phyloP scores from a whole-genome alignment of 1,140 invertebrate genomes.

The Trichonephila inaurata region DNA sequence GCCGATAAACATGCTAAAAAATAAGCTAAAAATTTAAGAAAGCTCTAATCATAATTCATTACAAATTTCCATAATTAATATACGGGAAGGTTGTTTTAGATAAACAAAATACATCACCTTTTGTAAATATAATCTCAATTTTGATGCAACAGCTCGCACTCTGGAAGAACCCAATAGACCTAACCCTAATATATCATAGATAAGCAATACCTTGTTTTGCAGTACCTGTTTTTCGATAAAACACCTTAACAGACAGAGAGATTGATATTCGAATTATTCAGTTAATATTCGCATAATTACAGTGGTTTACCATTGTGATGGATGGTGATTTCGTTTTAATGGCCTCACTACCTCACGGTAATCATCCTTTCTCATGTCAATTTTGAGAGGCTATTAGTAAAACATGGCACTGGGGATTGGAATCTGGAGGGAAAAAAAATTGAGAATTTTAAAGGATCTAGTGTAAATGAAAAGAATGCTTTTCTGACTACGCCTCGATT shows the following conservation, averaged over 20 bases:
- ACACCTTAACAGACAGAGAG: conserved; percentile 8
- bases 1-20: too few species aligned
- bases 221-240: conserved; percentile 5
- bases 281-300: conserved; percentile 47
- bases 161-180: background rate
- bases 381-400: conserved; percentile 49
- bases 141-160: background rate
- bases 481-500: background rate
- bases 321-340: conserved; percentile 1
- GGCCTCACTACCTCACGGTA: background rate
- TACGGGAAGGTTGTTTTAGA: background rate
- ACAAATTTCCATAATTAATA: background rate
- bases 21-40: background rate
- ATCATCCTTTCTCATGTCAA: conserved; percentile 44
- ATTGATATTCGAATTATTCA: conserved; percentile 55
- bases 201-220: background rate
- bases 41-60: background rate
- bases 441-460: background rate
- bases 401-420: background rate
- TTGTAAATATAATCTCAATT: background rate
- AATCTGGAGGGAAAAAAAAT: background rate
- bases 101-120: background rate
- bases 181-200: background rate
- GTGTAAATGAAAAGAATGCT: background rate
- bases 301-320: conserved; percentile 15